phyloP scores from a whole-genome alignment of 1,140 invertebrate species.

The Pseudomyrmex flavicornis region DNA sequence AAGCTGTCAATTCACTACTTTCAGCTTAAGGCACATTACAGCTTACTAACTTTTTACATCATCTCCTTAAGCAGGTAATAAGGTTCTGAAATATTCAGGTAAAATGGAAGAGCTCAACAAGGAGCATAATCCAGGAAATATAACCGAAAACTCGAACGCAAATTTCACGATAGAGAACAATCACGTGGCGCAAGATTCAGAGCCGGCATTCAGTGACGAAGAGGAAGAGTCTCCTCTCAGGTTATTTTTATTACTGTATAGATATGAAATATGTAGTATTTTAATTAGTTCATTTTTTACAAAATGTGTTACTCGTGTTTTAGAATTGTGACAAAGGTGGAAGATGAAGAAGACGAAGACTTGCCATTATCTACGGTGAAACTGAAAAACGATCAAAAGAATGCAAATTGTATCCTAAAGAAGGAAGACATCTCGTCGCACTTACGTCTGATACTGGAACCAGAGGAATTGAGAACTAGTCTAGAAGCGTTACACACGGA shows the following conservation, averaged over 20 bases:
- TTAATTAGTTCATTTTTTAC: not conserved
- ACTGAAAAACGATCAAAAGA: constrained; percentile 84
- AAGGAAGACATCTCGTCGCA: constrained; percentile 85
- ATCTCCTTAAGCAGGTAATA: constrained; percentile 82
- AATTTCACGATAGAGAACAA: constrained; percentile 81
- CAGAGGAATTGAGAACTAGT: constrained; percentile 87
- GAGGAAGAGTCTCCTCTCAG: constrained; percentile 88
- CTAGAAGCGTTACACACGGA: constrained; percentile 89
- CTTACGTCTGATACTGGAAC: constrained; percentile 85
- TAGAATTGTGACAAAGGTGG: constrained; percentile 82
- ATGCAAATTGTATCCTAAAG: constrained; percentile 79
- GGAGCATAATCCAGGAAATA: constrained; percentile 85
- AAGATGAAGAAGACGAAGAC: constrained; percentile 94
- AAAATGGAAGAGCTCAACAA: constrained; percentile 86
- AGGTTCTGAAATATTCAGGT: constrained; percentile 84
- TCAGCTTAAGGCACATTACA: constrained; percentile 74
- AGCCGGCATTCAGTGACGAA: constrained; percentile 93
- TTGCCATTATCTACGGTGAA: constrained; percentile 90
- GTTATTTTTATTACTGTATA: constrained; percentile 51
- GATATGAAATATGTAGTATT: not conserved
- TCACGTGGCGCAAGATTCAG: constrained; percentile 86
- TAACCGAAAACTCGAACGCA: constrained; percentile 75
- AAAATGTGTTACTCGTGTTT: constrained; percentile 16
- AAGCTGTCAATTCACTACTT: constrained; percentile 61
- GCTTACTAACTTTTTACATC: constrained; percentile 82